A percentile compares a stretch with the other conserved stretches of the same genome.
Evolutionary conservation across 1,140 invertebrate genomes (phyloP).

Genomic region (Doryteuthis pealeii): DNA sequence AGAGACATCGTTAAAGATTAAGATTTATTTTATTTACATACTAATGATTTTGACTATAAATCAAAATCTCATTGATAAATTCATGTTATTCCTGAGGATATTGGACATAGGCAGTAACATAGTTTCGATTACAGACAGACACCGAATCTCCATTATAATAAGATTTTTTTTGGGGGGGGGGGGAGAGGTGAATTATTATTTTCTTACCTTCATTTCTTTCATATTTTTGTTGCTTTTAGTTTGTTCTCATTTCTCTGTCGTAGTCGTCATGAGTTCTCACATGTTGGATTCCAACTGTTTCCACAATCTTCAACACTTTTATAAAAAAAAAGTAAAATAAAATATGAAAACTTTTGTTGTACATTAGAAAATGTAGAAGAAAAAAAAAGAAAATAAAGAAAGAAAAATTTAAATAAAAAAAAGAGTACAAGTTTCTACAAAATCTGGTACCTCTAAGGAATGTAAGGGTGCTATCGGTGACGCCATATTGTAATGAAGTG

Average conservation of each 20-base stretch:
- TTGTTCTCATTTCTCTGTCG: constrained; percentile 71
- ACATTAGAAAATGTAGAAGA: neutral
- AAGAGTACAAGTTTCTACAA: neutral
- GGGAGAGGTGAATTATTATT: no score
- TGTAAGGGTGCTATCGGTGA: no score
- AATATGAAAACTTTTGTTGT: neutral
- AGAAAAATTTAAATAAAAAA: neutral
- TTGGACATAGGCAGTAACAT: no score
- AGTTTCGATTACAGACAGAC: no score
- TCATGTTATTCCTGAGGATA: no score
- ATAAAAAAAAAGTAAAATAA: constrained; percentile 31
- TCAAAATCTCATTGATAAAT: no score
- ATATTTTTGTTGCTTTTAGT: constrained; percentile 69
- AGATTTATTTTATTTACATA: no score
- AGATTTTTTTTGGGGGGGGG: no score
- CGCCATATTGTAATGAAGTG: neutral
- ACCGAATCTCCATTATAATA: no score
- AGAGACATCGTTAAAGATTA: no score
- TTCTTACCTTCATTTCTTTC: constrained; percentile 27
- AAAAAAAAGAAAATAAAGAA: neutral
- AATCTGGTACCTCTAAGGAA: neutral
- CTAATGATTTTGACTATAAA: no score
- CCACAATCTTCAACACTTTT: constrained; percentile 72
- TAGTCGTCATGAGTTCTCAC: constrained; percentile 73
- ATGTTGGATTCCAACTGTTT: constrained; percentile 71